Percentiles rank a stretch among this genome's conserved stretches.
Conservation (phyloP, 2,888 invertebrate genomes). For the Drosophila affinis region DNA sequence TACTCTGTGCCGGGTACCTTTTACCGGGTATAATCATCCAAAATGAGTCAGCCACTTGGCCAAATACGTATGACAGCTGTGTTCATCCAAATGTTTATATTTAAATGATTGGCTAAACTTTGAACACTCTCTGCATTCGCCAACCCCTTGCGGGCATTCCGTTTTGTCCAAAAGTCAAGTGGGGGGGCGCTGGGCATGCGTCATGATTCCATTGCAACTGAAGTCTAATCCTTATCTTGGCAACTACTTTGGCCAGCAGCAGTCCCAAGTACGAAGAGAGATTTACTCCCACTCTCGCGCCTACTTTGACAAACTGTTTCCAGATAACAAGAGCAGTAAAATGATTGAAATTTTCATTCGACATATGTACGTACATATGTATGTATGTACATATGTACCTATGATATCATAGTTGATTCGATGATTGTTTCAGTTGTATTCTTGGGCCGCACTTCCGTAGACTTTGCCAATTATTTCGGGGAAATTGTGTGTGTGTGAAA, state of each 20-base stretch:
- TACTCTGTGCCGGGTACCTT: not conserved
- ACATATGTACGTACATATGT: not conserved
- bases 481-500: slow-evolving; percentile 11
- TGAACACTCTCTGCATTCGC: slow-evolving; percentile 37
- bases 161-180: slow-evolving; percentile 63
- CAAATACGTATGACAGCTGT: slow-evolving; percentile 15
- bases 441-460: not conserved
- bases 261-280: not conserved
- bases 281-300: slow-evolving; percentile 1
- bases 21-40: not conserved
- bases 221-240: slow-evolving; percentile 50
- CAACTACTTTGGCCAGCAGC: slow-evolving; percentile 6
- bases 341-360: slow-evolving; percentile 3
- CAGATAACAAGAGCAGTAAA: not conserved
- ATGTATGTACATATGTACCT: not conserved
- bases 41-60: not conserved
- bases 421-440: not conserved
- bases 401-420: slow-evolving; percentile 22
- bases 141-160: slow-evolving; percentile 41
- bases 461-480: slow-evolving; percentile 19
- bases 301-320: not conserved
- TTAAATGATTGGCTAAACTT: slow-evolving; percentile 32
- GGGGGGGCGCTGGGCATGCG: slow-evolving; percentile 45
- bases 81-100: slow-evolving; percentile 29
- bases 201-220: slow-evolving; percentile 45